Evolutionary conservation across 2,797 vertebrate species (phyloP).

Genomic region (Taenioides sp.): DNA sequence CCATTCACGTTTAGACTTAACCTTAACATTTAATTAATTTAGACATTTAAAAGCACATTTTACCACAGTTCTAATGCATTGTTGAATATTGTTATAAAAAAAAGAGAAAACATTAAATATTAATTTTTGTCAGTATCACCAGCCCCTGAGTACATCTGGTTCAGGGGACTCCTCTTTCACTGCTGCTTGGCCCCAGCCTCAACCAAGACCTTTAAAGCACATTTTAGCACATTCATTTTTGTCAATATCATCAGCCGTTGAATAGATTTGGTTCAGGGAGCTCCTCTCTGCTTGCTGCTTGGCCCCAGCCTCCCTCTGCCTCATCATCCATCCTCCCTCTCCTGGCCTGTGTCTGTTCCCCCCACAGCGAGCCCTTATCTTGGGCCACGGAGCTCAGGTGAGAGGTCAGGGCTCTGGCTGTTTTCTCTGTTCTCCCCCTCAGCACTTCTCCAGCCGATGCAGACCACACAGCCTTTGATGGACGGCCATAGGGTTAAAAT

Average conservation of each 20-base stretch:
- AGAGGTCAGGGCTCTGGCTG: constrained; percentile 61
- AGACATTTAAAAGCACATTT: no score
- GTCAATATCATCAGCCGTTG: no score
- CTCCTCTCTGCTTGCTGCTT: constrained; percentile 26
- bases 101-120: no score
- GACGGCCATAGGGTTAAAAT: constrained; percentile 37
- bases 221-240: no score
- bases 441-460: constrained; percentile 35
- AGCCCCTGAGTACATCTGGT: background rate
- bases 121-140: no score
- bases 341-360: constrained; percentile 18
- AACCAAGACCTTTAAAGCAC: no score
- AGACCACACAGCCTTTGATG: constrained; percentile 48
- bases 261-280: background rate
- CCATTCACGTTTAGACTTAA: no score
- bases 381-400: constrained; percentile 40
- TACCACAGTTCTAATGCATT: no score
- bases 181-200: constrained; percentile 36
- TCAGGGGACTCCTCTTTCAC: constrained; percentile 15
- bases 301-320: constrained; percentile 13
- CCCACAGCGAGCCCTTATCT: constrained; percentile 41
- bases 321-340: background rate
- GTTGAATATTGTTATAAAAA: no score
- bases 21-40: no score
- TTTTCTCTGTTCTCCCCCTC: constrained; percentile 46